These are phyloP conservation scores for Lates japonicus DNA, from an alignment of 2,797 vertebrate genomes.

Conservation along the genomic window DNA sequence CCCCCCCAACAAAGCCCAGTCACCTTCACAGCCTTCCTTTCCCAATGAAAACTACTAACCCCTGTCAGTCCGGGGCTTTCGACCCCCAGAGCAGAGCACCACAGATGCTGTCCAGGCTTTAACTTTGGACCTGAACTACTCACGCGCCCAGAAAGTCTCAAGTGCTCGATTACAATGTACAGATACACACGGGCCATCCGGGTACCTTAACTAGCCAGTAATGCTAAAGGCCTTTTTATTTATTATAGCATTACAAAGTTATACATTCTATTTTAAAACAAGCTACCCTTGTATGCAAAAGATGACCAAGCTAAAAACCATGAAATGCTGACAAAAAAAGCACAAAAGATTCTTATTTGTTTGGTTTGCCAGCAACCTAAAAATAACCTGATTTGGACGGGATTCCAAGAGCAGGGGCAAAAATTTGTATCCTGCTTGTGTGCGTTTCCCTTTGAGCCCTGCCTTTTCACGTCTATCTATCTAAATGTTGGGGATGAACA, in stretches of 20 bases:
- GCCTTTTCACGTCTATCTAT: slow-evolving; percentile 70
- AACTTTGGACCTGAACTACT: slow-evolving; percentile 34
- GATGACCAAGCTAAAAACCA: slow-evolving; percentile 13
- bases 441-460: slow-evolving; percentile 50
- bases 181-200: slow-evolving; percentile 40
- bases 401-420: slow-evolving; percentile 47
- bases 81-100: slow-evolving; percentile 41
- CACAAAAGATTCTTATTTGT: slow-evolving; percentile 45
- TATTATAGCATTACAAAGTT: slow-evolving; percentile 45
- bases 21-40: slow-evolving; percentile 69
- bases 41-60: slow-evolving; percentile 40
- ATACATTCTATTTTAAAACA: slow-evolving; percentile 51
- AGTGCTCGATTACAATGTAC: slow-evolving; percentile 55
- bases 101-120: slow-evolving; percentile 27
- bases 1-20: slow-evolving; percentile 39
- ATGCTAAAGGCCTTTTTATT: slow-evolving; percentile 44
- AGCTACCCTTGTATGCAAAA: slow-evolving; percentile 56
- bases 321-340: slow-evolving; percentile 53
- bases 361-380: slow-evolving; percentile 52
- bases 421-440: slow-evolving; percentile 40
- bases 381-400: slow-evolving; percentile 22
- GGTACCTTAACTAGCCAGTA: slow-evolving; percentile 56
- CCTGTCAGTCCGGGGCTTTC: slow-evolving; percentile 40
- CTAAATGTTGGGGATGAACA: slow-evolving; percentile 63
- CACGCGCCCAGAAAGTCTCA: slow-evolving; percentile 47